Evolutionary conservation across 2,113 vertebrate species (phyloP), one percentile per base, ranked within the genome.

Genomic region (Cheilinus undulatus): DNA sequence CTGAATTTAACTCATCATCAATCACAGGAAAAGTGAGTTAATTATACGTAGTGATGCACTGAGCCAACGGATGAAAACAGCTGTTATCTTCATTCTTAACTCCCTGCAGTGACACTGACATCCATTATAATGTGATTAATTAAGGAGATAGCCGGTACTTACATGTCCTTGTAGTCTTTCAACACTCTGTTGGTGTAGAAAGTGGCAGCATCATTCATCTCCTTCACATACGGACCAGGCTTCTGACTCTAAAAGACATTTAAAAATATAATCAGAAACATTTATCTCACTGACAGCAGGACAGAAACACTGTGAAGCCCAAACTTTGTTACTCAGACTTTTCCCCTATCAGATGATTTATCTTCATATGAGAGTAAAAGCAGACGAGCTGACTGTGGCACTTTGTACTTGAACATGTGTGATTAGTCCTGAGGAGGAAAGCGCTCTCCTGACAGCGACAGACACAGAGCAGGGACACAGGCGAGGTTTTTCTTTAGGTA

Each of bases 161-260:
- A 99, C 98, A 77, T 96, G 88, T 97, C 94, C 86, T 99, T 99
- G 94, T 96, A 98, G 91, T 99, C 96, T 88, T 99, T 99, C 72
- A 99, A 92, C 48, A 99, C 97, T 92, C 98, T 95, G 95, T 99
- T 99, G 83, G 98, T 99, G 91, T 99, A 99, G 92, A 99, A 99
- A 56, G 95, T 97, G 78, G 97, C 98, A 4, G 97, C 95, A 58
- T 99, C 97, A 14, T 97, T 98, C 98, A 99, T 98, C 94, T 99
- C 98, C 92, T 99, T 99, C 90, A 99, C 97, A 82, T 97, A 99
- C 40, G 96, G 97, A 46, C 95, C 97, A 12, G 98, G 98, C 90
- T 97, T 99, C 82, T 96, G 96, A 88, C 92, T 93, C 98, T 99
- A 89, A 84, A 68, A 79, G 45, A 84, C 61, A 71, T 20, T 40